Evolutionary conservation across 2,113 vertebrate genomes (phyloP).

Genomic region (Neoarius graeffei): DNA sequence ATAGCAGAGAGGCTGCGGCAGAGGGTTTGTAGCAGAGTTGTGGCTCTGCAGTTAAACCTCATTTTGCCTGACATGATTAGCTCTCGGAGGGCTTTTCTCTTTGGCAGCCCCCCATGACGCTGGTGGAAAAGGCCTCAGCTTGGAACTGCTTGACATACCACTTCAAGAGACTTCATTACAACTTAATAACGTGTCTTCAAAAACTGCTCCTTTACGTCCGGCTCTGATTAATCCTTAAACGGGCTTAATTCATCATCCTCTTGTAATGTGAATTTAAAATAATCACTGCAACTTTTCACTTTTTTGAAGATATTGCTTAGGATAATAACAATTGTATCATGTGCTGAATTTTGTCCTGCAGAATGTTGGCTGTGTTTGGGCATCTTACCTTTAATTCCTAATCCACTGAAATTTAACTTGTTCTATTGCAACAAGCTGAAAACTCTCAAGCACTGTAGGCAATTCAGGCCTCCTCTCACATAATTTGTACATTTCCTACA

Average conservation of each 20-base stretch:
- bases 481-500: conserved; percentile 8
- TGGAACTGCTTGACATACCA: conserved; percentile 24
- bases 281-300: conserved; percentile 10
- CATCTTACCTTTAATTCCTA: conserved; percentile 1
- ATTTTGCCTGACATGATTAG: conserved; percentile 60
- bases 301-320: conserved; percentile 4
- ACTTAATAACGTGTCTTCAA: conserved; percentile 59
- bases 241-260: conserved; percentile 54
- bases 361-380: background rate
- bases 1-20: conserved; percentile 32
- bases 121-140: conserved; percentile 32
- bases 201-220: conserved; percentile 47
- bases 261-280: conserved; percentile 43
- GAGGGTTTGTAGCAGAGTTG: conserved; percentile 41
- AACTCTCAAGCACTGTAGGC: background rate
- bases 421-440: background rate
- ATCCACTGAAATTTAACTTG: background rate
- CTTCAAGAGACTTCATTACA: conserved; percentile 50
- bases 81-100: conserved; percentile 50
- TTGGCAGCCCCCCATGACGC: conserved; percentile 43
- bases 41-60: conserved; percentile 39
- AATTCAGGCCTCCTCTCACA: background rate
- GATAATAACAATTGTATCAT: background rate
- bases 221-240: conserved; percentile 53
- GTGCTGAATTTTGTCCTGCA: background rate